A percentile compares a stretch with the other conserved stretches of the same genome.
These are phyloP conservation scores for Nyctereutes procyonoides DNA, from an alignment of 2,113 vertebrate species.

Conservation along the genomic window DNA sequence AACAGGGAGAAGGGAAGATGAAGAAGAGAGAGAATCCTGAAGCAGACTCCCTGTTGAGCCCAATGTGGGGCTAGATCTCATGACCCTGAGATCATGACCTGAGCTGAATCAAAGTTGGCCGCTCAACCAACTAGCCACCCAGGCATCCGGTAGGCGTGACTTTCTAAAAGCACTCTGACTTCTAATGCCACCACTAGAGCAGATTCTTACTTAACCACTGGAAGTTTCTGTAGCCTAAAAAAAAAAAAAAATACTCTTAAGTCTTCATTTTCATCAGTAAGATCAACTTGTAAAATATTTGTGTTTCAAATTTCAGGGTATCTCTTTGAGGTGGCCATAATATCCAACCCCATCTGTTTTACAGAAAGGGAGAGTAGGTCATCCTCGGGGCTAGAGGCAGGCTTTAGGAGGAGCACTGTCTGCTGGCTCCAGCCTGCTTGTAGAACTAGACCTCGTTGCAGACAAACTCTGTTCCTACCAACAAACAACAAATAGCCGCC, in stretches of 20 bases:
- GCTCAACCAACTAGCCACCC: background rate
- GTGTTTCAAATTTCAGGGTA: background rate
- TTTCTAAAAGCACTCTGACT: background rate
- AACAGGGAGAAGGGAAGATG: background rate
- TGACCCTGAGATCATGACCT: background rate
- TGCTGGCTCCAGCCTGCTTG: background rate
- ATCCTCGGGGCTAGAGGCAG: background rate
- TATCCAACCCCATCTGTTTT: background rate
- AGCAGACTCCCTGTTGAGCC: background rate
- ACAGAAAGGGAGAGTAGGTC: background rate
- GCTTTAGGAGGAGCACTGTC: background rate
- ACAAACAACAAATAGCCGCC: fast-evolving
- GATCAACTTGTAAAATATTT: background rate
- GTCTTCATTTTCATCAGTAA: background rate
- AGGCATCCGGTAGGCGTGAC: background rate
- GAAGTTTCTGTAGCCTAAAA: background rate
- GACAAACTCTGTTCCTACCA: background rate
- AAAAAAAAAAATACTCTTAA: background rate
- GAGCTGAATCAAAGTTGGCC: background rate
- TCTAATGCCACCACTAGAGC: background rate
- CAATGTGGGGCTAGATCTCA: background rate
- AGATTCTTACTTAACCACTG: background rate
- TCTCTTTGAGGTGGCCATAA: background rate
- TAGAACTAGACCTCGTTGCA: background rate
- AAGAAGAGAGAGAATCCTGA: background rate